Evolutionary conservation across 2,797 vertebrate genomes (phyloP).

Genomic region (Eupleurogrammus muticus): DNA sequence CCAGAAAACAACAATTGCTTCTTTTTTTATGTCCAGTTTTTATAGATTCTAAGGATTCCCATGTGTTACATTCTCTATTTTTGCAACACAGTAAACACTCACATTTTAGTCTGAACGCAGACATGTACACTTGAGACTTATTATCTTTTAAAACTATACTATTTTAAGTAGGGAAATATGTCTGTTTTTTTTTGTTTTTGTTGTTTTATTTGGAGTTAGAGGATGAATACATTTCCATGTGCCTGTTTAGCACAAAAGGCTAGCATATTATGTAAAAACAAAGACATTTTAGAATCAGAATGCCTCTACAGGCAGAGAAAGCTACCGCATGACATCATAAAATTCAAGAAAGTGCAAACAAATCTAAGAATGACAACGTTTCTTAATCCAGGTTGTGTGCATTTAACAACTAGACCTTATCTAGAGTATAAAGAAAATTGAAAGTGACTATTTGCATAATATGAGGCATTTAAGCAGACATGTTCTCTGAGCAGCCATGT

Average conservation of each 20-base stretch:
- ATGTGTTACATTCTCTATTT: neutral
- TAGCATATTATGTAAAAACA: neutral
- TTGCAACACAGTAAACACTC: slow-evolving; percentile 10
- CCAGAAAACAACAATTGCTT: neutral
- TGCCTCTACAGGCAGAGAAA: no score
- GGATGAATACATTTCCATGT: slow-evolving; percentile 8
- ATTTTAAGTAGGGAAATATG: neutral
- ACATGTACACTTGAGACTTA: neutral
- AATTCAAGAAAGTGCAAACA: no score
- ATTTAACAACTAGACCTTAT: no score
- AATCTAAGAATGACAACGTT: no score
- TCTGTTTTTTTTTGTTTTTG: neutral
- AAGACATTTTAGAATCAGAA: no score
- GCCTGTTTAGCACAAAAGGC: neutral
- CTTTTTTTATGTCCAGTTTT: slow-evolving; percentile 4
- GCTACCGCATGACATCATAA: no score
- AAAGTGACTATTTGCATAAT: no score
- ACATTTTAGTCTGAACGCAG: neutral
- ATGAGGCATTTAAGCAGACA: no score
- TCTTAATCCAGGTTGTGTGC: no score
- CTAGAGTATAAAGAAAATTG: no score
- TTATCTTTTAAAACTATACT: neutral
- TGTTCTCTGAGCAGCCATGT: no score
- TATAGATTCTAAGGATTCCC: neutral
- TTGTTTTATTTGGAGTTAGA: neutral